phyloP scores from a whole-genome alignment of 2,888 invertebrate species.

The Tiphia femorata region DNA sequence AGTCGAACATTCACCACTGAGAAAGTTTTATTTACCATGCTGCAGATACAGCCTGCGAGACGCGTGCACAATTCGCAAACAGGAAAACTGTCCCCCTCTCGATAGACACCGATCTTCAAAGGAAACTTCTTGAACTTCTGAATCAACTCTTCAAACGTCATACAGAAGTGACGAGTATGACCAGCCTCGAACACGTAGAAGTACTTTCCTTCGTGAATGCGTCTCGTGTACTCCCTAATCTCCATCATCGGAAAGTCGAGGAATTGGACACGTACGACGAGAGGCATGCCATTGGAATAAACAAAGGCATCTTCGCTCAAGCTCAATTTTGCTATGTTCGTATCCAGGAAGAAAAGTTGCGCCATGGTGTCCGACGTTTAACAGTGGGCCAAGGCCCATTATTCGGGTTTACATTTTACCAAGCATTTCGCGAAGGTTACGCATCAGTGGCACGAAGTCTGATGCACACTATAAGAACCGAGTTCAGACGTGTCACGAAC shows the following conservation, averaged over 20 bases:
- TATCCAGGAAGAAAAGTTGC: slow-evolving; percentile 35
- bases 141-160: slow-evolving; percentile 22
- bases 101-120: slow-evolving; percentile 38
- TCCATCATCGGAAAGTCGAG: slow-evolving; percentile 32
- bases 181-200: slow-evolving; percentile 32
- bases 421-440: too few relatives aligned
- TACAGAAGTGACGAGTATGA: slow-evolving; percentile 33
- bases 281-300: slow-evolving; percentile 29
- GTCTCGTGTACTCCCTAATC: slow-evolving; percentile 5
- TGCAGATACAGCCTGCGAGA: slow-evolving; percentile 44
- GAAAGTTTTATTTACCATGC: slow-evolving; percentile 29
- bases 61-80: slow-evolving; percentile 30
- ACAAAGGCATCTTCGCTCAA: slow-evolving; percentile 23
- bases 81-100: slow-evolving; percentile 38
- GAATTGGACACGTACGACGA: slow-evolving; percentile 29
- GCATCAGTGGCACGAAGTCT: too few relatives aligned
- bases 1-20: not conserved
- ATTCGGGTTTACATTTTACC: too few relatives aligned
- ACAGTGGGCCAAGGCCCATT: too few relatives aligned
- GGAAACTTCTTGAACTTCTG: slow-evolving; percentile 27
- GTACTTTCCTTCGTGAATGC: slow-evolving; percentile 6
- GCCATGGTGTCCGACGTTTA: slow-evolving; percentile 30
- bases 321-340: slow-evolving; percentile 24
- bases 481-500: too few relatives aligned
- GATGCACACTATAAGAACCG: too few relatives aligned